Base-by-base conservation (phyloP, 1,140 invertebrate genomes). In the Caerostris extrusa region DNA sequence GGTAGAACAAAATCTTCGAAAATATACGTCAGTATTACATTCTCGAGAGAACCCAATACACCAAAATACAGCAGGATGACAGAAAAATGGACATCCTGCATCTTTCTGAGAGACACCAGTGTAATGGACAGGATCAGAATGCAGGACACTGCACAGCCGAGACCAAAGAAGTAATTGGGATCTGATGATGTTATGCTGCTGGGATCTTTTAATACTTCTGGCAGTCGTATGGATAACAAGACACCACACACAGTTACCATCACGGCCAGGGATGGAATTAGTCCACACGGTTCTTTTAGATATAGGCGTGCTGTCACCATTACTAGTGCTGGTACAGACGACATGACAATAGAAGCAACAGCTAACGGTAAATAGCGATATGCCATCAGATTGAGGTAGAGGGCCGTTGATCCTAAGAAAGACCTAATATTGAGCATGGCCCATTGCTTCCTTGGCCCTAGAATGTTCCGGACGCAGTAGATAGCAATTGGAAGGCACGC, bases 51-150 rank as follows among this genome's bases (percentile, higher is more conserved):
- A 7, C 98, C 98, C 95, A 98, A 98, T 85, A 97, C 97, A 94
- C 98, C 98, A 96, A 98, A 98, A 95, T 98, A 98, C 12, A 97
- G 97, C 98, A 98, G 98, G 17, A 98, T 98, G 12, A 98, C 98
- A 93, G 98, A 98, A 96, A 98, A 98, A 96, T 98, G 98, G 82
- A 98, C 96, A 5, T 97, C 97, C 96, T 98, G 98, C 4, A 98
- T 96, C 8, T 98, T 97, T 93, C 98, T 96, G 64, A 99, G 96
- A 77, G 98, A 95, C 69, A 99, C 97, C 95, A 98, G 98, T 7
- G 98, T 98, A 96, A 98, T 98, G 10, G 98, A 98, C 55, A 98
- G 98, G 95, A 98, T 98, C 82, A 98, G 96, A 58, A 98, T 98
- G 2, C 98, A 98, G 56, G 97, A 97, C 95, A 98, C 97, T 55